Evolutionary conservation across 2,797 vertebrate genomes (phyloP), one percentile per base, ranked within the genome.

Genomic region (Phoebastria nigripes): DNA sequence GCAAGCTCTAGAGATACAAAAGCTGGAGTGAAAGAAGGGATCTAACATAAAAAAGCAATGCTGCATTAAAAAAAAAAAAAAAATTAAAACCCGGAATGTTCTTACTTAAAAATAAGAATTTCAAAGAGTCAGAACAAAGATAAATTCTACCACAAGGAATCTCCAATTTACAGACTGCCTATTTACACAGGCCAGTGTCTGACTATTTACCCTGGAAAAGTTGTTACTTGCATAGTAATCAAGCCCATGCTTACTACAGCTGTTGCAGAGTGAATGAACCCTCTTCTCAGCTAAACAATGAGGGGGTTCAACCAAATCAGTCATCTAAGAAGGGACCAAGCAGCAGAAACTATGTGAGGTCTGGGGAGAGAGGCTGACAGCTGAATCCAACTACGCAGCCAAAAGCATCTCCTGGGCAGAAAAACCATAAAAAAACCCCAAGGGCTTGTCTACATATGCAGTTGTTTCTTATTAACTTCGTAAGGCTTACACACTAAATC

Each of bases 161-260:
- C 69, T 84, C 80, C 71, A 88, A 12, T 84, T 93, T 94, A 90
- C 76, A 94, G 87, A 51, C 76, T 54, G 44, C 66, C 61, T 91
- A 80, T 91, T 89, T 94, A 94, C 65, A 65, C 52, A 86, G 26
- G 12, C 80, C 54, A 87, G 44, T 12, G 41, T 73, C 31, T 78
- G 87, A 82, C 82, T 95, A 12, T 87, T 90, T 74, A 97, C 86
- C 89, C 79, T 93, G 81, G 86, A 73, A 96, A 94, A 94, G 58
- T 52, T 87, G 94, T 91, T 96, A 86, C 80, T 96, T 95, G 93
- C 35, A 93, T 89, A 96, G 70, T 76, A 96, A 95, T 84, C 69
- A 97, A 82, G 88, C 59, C 46, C 74, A 90, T 14, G 4, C 79
- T 91, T 81, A 74, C 59, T 93, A 89, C 95, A 96, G 96, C 96